Percentiles rank a stretch among this genome's conserved stretches.
Conservation (phyloP, 2,113 vertebrate genomes). For the Toxotes jaculatrix region DNA sequence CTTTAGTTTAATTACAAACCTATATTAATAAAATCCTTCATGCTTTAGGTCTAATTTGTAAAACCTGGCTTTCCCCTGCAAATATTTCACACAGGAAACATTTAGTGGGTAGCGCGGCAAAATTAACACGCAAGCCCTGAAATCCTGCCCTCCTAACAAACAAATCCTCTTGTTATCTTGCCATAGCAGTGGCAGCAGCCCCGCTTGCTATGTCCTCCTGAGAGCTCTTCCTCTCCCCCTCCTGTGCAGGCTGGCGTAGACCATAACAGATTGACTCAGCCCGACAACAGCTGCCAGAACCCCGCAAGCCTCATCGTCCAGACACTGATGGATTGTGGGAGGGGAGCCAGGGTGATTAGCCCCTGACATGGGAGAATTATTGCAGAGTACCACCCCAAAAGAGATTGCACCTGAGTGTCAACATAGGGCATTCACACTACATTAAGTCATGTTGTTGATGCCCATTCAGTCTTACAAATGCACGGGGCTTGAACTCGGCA, state of each 20-base stretch:
- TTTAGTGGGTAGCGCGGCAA: conserved; percentile 3
- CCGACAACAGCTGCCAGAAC: conserved; percentile 78
- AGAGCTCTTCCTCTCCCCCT: conserved; percentile 51
- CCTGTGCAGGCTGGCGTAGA: conserved; percentile 29
- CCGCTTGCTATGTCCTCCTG: conserved; percentile 48
- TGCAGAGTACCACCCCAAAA: conserved; percentile 56
- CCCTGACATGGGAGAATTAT: conserved; percentile 68
- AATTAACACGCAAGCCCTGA: conserved; percentile 55
- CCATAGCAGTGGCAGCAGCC: conserved; percentile 58
- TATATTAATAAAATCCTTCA: background rate
- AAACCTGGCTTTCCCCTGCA: conserved; percentile 3
- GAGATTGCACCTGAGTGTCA: conserved; percentile 56
- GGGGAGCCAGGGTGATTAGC: conserved; percentile 75
- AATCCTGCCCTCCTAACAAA: conserved; percentile 60
- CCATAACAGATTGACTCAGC: conserved; percentile 73
- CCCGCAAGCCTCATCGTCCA: conserved; percentile 62
- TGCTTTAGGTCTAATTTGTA: background rate
- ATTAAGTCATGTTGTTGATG: conserved; percentile 43
- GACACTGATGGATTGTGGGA: conserved; percentile 79
- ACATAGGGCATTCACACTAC: conserved; percentile 15
- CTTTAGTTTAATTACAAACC: background rate
- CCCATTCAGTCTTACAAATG: conserved; percentile 1
- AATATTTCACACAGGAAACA: conserved; percentile 19
- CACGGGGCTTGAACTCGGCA: background rate
- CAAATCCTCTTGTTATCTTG: conserved; percentile 75